Evolutionary conservation across 2,888 invertebrate species (phyloP).

Genomic region (Imbricaverruca yamaguchii): DNA sequence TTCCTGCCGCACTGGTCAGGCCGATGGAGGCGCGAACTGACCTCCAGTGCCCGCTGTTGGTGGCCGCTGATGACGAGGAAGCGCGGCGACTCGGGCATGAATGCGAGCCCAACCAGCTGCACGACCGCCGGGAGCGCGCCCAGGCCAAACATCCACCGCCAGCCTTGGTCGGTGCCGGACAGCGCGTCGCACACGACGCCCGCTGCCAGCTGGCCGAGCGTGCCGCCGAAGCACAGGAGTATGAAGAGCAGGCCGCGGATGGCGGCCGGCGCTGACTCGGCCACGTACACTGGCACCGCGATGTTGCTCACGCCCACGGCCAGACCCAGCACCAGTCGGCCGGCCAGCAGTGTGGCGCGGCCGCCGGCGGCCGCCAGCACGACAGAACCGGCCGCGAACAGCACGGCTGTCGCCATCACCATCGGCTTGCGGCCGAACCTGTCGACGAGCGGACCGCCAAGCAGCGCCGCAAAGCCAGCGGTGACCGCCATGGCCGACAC

Average conservation of each 20-base stretch:
- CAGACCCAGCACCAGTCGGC: slow-evolving; percentile 44
- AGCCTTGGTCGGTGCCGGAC: slow-evolving; percentile 45
- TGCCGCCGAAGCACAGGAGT: slow-evolving; percentile 47
- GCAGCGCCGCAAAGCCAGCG: slow-evolving; percentile 44
- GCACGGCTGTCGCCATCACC: slow-evolving; percentile 46
- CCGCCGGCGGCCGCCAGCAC: slow-evolving; percentile 43
- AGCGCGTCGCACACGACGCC: slow-evolving; percentile 46
- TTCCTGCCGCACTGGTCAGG: no score
- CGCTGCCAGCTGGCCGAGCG: slow-evolving; percentile 48
- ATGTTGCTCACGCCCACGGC: slow-evolving; percentile 49
- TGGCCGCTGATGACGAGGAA: slow-evolving; percentile 46
- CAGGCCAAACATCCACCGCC: slow-evolving; percentile 43
- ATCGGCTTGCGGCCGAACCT: slow-evolving; percentile 46
- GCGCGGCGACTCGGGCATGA: slow-evolving; percentile 50
- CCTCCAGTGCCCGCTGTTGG: no score
- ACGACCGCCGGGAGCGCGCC: slow-evolving; percentile 44
- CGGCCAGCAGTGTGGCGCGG: slow-evolving; percentile 41
- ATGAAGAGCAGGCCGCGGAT: slow-evolving; percentile 48
- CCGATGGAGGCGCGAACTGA: no score
- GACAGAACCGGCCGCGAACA: slow-evolving; percentile 46
- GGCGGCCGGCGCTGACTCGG: slow-evolving; percentile 47
- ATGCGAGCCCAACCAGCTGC: slow-evolving; percentile 49
- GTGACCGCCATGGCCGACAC: slow-evolving; percentile 46
- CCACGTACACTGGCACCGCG: slow-evolving; percentile 51
- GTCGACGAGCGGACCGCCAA: slow-evolving; percentile 44